Conservation (phyloP, 2,888 invertebrate genomes). For the Desoria tigrina region DNA sequence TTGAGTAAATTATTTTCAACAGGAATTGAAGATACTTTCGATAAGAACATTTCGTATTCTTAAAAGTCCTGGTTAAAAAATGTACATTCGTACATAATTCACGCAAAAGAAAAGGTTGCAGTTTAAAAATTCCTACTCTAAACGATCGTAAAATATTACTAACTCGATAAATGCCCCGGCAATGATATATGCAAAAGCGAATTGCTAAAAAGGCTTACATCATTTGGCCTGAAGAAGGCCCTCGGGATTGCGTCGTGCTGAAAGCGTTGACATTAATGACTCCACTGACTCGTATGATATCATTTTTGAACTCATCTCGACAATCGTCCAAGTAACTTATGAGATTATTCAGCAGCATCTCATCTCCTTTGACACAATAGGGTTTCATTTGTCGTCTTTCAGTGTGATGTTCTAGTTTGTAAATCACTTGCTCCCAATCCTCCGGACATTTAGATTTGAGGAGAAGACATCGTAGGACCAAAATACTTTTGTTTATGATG, state of each 20-base stretch:
- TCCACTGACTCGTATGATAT: constrained; percentile 40
- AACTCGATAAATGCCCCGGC: too few species aligned
- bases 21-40: too few species aligned
- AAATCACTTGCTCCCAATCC: constrained; percentile 34
- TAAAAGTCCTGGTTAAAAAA: too few species aligned
- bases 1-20: too few species aligned
- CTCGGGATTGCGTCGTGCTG: constrained; percentile 28
- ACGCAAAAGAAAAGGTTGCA: too few species aligned
- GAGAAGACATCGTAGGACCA: constrained; percentile 42
- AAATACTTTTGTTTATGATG: constrained; percentile 44
- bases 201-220: too few species aligned
- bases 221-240: not conserved
- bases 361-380: constrained; percentile 42
- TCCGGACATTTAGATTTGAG: constrained; percentile 36
- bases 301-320: constrained; percentile 22
- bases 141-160: not conserved
- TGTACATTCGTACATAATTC: too few species aligned
- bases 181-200: too few species aligned
- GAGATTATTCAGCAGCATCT: constrained; percentile 39
- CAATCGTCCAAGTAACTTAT: constrained; percentile 15
- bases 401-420: constrained; percentile 44
- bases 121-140: too few species aligned
- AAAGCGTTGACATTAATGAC: constrained; percentile 47
- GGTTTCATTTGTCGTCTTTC: constrained; percentile 36
- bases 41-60: too few species aligned